A percentile compares a stretch with the other conserved stretches of the same genome.
Evolutionary conservation across 1,140 invertebrate species (phyloP).

Genomic region (Pogonomyrmex californicus): DNA sequence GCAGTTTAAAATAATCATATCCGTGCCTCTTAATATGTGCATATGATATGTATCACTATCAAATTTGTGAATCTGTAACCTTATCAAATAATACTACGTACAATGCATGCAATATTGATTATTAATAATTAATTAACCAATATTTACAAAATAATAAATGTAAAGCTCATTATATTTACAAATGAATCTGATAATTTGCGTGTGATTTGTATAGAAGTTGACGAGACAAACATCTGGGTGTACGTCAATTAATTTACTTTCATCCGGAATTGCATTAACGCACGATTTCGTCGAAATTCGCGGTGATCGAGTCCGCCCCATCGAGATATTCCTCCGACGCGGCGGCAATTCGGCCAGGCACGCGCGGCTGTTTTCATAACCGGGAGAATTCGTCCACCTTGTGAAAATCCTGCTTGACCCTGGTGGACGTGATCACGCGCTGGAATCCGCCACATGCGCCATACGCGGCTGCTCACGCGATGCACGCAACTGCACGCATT

Average conservation of each 20-base stretch:
- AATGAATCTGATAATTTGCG: neutral
- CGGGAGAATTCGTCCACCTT: slow-evolving; percentile 33
- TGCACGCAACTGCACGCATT: slow-evolving; percentile 71
- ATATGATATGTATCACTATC: neutral
- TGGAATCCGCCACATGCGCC: slow-evolving; percentile 27
- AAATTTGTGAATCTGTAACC: neutral
- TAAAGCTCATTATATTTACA: neutral
- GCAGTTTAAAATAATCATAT: neutral
- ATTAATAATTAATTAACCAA: slow-evolving; percentile 17
- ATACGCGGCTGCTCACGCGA: slow-evolving; percentile 37
- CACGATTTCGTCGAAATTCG: neutral
- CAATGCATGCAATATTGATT: neutral
- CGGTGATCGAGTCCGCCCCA: neutral
- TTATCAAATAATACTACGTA: too few species aligned
- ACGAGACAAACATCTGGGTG: neutral
- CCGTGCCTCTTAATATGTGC: neutral
- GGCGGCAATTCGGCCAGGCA: neutral
- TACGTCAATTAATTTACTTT: neutral
- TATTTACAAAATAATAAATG: neutral
- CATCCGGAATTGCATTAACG: neutral
- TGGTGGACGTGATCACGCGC: slow-evolving; percentile 18
- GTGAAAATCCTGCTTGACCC: slow-evolving; percentile 26
- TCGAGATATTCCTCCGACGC: neutral
- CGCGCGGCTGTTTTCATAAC: slow-evolving; percentile 40
- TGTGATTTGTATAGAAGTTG: neutral